Evolutionary conservation across 2,888 invertebrate species (phyloP).

Genomic region (Furcula furcula): DNA sequence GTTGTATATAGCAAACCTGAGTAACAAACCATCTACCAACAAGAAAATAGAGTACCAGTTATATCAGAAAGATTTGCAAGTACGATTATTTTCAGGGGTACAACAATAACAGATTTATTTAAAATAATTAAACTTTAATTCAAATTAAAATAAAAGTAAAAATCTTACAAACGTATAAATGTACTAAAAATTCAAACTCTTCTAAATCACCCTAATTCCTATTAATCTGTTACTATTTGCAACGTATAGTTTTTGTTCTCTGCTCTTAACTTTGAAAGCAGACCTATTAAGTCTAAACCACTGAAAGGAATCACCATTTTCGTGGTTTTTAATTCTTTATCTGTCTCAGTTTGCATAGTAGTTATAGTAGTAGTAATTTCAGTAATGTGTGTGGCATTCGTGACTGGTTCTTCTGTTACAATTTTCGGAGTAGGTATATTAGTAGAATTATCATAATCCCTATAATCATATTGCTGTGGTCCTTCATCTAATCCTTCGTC

Average conservation of each 20-base stretch:
- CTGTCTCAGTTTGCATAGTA: neutral
- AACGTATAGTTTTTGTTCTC: conserved; percentile 37
- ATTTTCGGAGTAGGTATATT: neutral
- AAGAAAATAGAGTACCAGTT: too few relatives aligned
- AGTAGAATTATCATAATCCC: neutral
- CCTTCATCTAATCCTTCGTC: neutral
- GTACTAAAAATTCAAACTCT: conserved; percentile 18
- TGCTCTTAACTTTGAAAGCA: conserved; percentile 25
- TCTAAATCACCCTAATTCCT: conserved; percentile 17
- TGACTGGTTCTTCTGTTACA: neutral
- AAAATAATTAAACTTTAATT: conserved; percentile 4
- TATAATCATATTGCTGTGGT: neutral
- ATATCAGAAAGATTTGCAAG: too few relatives aligned
- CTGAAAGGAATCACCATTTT: conserved; percentile 22
- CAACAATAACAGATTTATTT: too few relatives aligned
- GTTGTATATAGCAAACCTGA: too few relatives aligned
- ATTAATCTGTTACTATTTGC: conserved; percentile 24
- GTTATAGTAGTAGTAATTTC: neutral
- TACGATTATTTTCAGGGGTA: too few relatives aligned
- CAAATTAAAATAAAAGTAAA: conserved; percentile 12
- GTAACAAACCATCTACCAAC: too few relatives aligned
- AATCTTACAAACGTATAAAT: conserved; percentile 13
- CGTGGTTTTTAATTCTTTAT: neutral
- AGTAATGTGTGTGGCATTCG: neutral
- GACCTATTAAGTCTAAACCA: conserved; percentile 25